Percentiles rank a stretch among this genome's conserved stretches.
phyloP scores from a whole-genome alignment of 2,888 invertebrate species.

The Drosophila anomalata region DNA sequence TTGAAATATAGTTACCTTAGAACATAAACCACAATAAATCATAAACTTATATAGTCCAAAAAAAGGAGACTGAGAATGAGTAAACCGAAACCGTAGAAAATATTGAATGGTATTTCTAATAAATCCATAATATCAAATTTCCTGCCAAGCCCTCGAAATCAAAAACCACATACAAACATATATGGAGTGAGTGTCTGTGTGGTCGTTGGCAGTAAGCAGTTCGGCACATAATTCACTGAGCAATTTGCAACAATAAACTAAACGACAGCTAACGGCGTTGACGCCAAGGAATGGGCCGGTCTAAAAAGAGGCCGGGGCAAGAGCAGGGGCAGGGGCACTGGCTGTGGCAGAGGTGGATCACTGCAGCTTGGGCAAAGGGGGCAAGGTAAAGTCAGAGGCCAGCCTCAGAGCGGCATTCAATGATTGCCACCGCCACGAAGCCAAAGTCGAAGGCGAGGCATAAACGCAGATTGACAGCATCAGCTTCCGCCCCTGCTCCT shows the following conservation, averaged over 20 bases:
- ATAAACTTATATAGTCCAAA: slow-evolving; percentile 1
- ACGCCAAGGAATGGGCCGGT: slow-evolving; percentile 69
- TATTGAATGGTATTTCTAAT: slow-evolving; percentile 59
- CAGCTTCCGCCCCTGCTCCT: slow-evolving; percentile 48
- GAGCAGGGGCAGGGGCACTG: slow-evolving; percentile 14
- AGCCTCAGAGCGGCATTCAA: slow-evolving; percentile 15
- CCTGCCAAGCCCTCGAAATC: slow-evolving; percentile 58
- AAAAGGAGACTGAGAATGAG: slow-evolving; percentile 18
- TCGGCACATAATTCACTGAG: slow-evolving; percentile 75
- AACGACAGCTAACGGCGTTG: slow-evolving; percentile 77
- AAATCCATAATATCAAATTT: slow-evolving; percentile 66
- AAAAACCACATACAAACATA: slow-evolving; percentile 18
- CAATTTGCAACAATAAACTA: slow-evolving; percentile 77
- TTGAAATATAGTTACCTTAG: background rate
- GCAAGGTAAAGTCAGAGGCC: slow-evolving; percentile 33
- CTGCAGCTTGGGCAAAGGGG: slow-evolving; percentile 29
- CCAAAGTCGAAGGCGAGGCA: slow-evolving; percentile 53
- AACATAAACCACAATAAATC: slow-evolving; percentile 11
- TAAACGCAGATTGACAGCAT: slow-evolving; percentile 68
- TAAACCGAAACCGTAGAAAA: slow-evolving; percentile 35
- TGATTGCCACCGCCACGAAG: slow-evolving; percentile 35
- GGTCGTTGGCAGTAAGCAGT: slow-evolving; percentile 72
- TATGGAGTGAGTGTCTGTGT: slow-evolving; percentile 27
- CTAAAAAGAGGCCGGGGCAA: slow-evolving; percentile 38
- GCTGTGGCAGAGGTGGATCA: slow-evolving; percentile 16